These are phyloP conservation scores for Macheiramphus alcinus DNA, from an alignment of 2,113 vertebrate species.

Conservation along the genomic window DNA sequence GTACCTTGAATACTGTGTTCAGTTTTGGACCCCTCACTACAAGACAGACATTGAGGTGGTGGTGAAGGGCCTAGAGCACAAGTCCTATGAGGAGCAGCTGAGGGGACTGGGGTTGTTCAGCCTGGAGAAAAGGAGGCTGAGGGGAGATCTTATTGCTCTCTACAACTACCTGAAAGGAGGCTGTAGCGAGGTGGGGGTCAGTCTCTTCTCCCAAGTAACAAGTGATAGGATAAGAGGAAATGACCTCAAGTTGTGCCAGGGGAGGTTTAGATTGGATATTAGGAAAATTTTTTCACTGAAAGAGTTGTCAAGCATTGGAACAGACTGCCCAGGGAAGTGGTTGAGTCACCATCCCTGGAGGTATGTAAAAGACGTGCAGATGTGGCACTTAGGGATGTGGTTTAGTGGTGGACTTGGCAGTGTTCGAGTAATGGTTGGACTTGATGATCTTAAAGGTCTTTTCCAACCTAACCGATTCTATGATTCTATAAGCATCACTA, in stretches of 20 bases:
- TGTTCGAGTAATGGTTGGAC: not conserved
- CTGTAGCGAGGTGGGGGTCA: too few relatives aligned
- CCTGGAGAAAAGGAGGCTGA: not conserved
- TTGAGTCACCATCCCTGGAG: not conserved
- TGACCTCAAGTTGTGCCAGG: too few relatives aligned
- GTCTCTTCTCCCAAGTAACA: too few relatives aligned
- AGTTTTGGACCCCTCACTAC: too few relatives aligned
- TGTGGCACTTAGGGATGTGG: not conserved
- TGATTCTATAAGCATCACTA: not conserved
- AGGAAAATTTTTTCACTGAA: not conserved
- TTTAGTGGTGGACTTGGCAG: too few relatives aligned
- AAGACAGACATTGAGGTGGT: not conserved
- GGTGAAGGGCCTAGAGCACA: not conserved
- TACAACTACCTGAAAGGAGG: not conserved
- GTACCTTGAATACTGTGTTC: too few relatives aligned
- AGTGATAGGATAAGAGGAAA: too few relatives aligned
- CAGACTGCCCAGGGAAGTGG: not conserved
- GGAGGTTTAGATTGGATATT: not conserved
- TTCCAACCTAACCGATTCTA: not conserved
- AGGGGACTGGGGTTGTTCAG: not conserved
- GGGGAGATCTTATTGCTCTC: not conserved
- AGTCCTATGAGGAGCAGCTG: not conserved
- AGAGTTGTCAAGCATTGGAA: not conserved
- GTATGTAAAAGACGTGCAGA: not conserved
- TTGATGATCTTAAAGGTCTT: not conserved